phyloP scores from a whole-genome alignment of 1,140 invertebrate species.

The Cydia amplana region DNA sequence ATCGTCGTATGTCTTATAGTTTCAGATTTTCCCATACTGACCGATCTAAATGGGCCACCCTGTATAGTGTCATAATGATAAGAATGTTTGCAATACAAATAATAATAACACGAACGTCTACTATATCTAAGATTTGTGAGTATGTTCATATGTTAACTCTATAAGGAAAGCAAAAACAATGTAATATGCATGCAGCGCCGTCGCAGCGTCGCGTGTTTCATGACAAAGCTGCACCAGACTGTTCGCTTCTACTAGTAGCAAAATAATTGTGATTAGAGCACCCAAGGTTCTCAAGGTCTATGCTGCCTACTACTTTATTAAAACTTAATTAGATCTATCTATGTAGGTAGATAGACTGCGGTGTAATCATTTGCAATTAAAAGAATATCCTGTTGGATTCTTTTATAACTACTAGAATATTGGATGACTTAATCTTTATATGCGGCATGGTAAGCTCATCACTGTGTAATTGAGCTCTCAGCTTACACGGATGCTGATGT shows the following conservation, averaged over 20 bases:
- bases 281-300: conserved; percentile 8
- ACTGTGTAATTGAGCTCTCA: conserved; percentile 29
- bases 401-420: conserved; percentile 11
- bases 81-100: no score
- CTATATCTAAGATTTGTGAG: no score
- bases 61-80: no score
- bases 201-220: neutral
- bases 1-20: no score
- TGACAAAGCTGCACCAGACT: neutral
- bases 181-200: neutral
- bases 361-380: conserved; percentile 18
- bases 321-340: conserved; percentile 17
- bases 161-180: neutral
- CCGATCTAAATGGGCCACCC: no score
- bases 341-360: conserved; percentile 18
- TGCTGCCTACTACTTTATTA: conserved; percentile 2
- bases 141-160: no score
- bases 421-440: conserved; percentile 28
- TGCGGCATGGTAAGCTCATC: conserved; percentile 11
- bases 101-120: no score
- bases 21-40: no score
- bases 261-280: neutral
- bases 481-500: conserved; percentile 26
- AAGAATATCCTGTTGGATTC: conserved; percentile 11
- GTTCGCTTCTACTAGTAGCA: neutral